Conservation (phyloP, 2,888 invertebrate species). For the Synergus itoensis region DNA sequence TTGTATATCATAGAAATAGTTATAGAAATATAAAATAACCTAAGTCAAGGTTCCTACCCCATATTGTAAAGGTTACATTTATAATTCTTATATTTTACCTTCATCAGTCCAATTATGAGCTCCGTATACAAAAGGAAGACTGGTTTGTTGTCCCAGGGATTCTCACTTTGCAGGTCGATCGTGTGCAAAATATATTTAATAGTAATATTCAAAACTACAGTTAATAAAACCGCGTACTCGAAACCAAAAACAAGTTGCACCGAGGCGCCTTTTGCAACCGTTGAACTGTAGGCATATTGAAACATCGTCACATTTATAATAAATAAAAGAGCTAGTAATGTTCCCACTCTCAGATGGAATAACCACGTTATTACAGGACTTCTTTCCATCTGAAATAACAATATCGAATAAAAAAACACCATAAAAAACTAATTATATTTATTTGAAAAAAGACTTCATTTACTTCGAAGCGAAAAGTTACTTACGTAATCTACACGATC, state of each 20-base stretch:
- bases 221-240: conserved; percentile 98
- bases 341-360: conserved; percentile 95
- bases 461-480: conserved; percentile 6
- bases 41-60: not conserved
- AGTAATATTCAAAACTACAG: conserved; percentile 93
- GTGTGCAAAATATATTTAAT: conserved; percentile 94
- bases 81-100: conserved; percentile 77
- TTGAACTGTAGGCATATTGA: conserved; percentile 95
- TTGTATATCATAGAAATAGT: not conserved
- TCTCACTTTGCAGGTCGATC: conserved; percentile 93
- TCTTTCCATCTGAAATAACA: conserved; percentile 92
- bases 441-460: not conserved
- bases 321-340: conserved; percentile 89
- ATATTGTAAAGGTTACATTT: not conserved
- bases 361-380: conserved; percentile 97
- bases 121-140: conserved; percentile 98
- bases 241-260: conserved; percentile 99
- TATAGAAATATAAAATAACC: not conserved
- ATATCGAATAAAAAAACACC: conserved; percentile 29
- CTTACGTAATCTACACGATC: conserved; percentile 98
- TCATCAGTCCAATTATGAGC: conserved; percentile 92
- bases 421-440: conserved; percentile 3
- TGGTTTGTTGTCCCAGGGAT: conserved; percentile 99
- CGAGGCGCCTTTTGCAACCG: conserved; percentile 95
- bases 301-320: conserved; percentile 93